Conservation (phyloP, 1,140 invertebrate genomes). For the Thaumetopoea pityocampa region DNA sequence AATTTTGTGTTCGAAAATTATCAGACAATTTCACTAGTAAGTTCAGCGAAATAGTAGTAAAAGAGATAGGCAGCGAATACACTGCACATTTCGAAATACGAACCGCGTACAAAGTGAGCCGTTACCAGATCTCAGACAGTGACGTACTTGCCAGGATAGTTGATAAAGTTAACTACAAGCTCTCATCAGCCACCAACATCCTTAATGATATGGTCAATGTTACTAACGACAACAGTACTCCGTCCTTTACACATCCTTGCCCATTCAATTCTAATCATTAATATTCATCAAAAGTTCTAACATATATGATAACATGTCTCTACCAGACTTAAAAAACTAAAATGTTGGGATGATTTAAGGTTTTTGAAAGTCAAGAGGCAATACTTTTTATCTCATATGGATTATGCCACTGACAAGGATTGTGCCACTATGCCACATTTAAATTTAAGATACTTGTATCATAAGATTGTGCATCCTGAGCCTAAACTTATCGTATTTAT, state of each 20-base stretch:
- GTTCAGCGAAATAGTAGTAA: constrained; percentile 55
- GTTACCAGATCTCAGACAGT: constrained; percentile 42
- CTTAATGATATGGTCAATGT: constrained; percentile 56
- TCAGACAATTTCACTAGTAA: constrained; percentile 51
- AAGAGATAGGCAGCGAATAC: constrained; percentile 60
- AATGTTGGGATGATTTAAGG: constrained; percentile 55
- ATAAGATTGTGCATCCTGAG: constrained; percentile 62
- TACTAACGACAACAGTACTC: constrained; percentile 45
- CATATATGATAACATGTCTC: constrained; percentile 43
- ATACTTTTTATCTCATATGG: constrained; percentile 65
- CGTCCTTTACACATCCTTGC: constrained; percentile 70
- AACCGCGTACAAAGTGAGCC: constrained; percentile 49
- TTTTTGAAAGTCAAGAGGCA: constrained; percentile 70
- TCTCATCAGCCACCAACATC: constrained; percentile 57
- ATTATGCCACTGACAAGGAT: constrained; percentile 67
- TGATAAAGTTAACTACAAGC: constrained; percentile 57
- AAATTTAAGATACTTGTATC: constrained; percentile 64
- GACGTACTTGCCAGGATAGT: constrained; percentile 45
- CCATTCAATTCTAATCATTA: constrained; percentile 69
- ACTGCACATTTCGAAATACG: constrained; percentile 54
- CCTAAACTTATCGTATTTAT: constrained; percentile 63
- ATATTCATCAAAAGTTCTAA: constrained; percentile 58
- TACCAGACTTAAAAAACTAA: constrained; percentile 44
- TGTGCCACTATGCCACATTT: constrained; percentile 60
- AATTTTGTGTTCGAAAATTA: constrained; percentile 46